Conservation (phyloP, 2,797 vertebrate genomes). For the Merluccius polli region DNA sequence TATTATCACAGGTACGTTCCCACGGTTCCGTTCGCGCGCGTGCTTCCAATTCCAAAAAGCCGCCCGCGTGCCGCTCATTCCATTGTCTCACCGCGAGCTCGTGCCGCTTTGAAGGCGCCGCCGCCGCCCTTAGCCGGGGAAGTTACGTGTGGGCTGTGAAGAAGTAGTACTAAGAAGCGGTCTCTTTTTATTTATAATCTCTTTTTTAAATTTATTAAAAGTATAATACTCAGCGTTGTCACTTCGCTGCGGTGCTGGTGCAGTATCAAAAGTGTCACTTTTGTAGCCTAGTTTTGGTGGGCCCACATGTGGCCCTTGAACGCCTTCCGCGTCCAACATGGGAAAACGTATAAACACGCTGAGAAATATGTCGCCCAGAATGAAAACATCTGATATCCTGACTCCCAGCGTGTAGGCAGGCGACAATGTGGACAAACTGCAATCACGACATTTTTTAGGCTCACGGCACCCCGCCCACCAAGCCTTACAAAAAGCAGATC, state of each 20-base stretch:
- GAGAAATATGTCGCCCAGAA: too few relatives aligned
- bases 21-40: constrained; percentile 63
- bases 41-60: constrained; percentile 9
- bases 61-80: constrained; percentile 61
- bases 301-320: too few relatives aligned
- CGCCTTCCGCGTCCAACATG: neutral
- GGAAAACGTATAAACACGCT: neutral
- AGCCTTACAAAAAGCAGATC: constrained; percentile 46
- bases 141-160: too few relatives aligned
- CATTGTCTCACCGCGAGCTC: constrained; percentile 32
- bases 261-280: too few relatives aligned
- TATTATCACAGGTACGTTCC: constrained; percentile 42
- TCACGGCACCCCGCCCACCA: constrained; percentile 61
- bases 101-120: neutral
- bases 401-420: neutral
- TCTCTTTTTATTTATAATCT: too few relatives aligned
- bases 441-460: constrained; percentile 71
- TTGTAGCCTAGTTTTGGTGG: too few relatives aligned
- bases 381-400: neutral
- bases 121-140: too few relatives aligned
- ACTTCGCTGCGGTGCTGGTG: too few relatives aligned
- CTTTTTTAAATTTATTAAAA: too few relatives aligned
- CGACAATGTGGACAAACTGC: constrained; percentile 77
- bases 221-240: too few relatives aligned
- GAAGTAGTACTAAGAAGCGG: too few relatives aligned